These are phyloP conservation scores for Rhamphomyia laevipes DNA, from an alignment of 2,888 invertebrate species.

Conservation along the genomic window DNA sequence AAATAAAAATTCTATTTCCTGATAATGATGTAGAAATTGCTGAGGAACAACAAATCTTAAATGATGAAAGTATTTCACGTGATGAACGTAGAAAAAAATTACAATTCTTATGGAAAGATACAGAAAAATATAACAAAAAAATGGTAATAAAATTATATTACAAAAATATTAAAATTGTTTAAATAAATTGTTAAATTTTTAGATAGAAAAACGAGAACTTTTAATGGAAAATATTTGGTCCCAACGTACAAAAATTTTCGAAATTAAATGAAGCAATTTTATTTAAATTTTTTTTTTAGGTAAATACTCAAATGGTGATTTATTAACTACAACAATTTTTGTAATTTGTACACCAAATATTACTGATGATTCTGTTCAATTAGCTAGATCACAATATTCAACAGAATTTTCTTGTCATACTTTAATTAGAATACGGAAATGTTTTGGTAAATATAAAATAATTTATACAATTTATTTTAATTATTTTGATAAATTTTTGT, in stretches of 20 bases:
- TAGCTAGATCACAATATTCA: conserved; percentile 13
- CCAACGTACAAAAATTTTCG: conserved; percentile 22
- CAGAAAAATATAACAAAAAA: not conserved
- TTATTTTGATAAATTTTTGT: conserved; percentile 1
- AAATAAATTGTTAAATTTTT: not conserved
- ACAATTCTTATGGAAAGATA: not conserved
- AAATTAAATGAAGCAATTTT: too few relatives aligned
- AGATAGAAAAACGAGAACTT: conserved; percentile 15
- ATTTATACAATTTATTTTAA: too few relatives aligned
- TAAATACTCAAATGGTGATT: conserved; percentile 28
- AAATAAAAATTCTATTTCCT: conserved; percentile 8
- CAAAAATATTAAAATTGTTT: conserved; percentile 7
- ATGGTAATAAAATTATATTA: conserved; percentile 6
- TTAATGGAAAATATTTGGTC: conserved; percentile 25
- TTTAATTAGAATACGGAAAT: conserved; percentile 29
- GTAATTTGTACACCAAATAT: conserved; percentile 20
- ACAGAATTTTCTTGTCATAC: conserved; percentile 26
- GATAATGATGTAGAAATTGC: not conserved
- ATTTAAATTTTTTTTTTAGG: conserved; percentile 20
- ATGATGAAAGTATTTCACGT: not conserved
- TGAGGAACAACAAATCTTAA: not conserved
- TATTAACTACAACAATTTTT: conserved; percentile 27
- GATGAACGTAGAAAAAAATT: not conserved
- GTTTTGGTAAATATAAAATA: conserved; percentile 22
- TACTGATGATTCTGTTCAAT: conserved; percentile 14